Conservation (phyloP, 2,113 vertebrate species). For the Elaphurus davidianus region DNA sequence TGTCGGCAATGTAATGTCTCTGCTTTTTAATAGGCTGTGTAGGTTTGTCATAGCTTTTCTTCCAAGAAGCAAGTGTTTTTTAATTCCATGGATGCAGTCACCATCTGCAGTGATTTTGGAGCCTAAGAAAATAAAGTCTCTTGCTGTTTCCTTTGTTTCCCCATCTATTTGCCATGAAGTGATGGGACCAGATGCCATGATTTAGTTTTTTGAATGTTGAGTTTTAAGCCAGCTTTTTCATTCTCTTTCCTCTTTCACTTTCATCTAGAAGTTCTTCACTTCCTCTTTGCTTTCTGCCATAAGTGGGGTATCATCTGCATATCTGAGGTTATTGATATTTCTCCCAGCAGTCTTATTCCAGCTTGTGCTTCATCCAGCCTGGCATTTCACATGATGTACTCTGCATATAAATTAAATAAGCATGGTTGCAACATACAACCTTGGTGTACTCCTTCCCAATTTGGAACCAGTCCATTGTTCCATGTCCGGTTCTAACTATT, state of each 20-base stretch:
- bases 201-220: background rate
- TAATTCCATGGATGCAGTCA: background rate
- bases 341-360: background rate
- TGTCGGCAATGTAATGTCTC: background rate
- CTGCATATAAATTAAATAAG: background rate
- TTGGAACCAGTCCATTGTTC: background rate
- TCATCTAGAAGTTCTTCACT: background rate
- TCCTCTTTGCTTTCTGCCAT: background rate
- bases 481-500: background rate
- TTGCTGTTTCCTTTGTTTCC: background rate
- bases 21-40: background rate
- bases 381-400: background rate
- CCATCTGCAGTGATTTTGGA: background rate
- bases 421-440: background rate
- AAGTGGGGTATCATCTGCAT: background rate
- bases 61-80: background rate
- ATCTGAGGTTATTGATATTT: background rate
- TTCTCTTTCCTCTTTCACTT: background rate
- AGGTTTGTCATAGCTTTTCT: background rate
- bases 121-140: background rate
- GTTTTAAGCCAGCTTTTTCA: background rate
- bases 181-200: background rate
- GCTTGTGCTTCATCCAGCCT: background rate
- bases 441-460: background rate
- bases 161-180: background rate